Conservation (phyloP, 2,113 vertebrate species). For the Stomatorhinus ivindoensis region DNA sequence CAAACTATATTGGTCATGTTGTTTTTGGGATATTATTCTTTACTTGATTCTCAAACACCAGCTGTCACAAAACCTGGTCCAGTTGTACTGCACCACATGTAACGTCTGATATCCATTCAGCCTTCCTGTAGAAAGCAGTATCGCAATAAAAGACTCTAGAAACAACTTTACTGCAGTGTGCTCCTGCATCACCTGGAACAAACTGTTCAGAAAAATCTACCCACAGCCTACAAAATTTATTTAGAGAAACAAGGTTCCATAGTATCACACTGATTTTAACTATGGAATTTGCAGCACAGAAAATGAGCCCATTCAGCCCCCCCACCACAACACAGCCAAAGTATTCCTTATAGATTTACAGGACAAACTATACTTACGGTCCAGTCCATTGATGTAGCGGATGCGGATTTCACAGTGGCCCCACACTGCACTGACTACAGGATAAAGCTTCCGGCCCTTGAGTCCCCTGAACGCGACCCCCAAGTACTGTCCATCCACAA, state of each 20-base stretch:
- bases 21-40: too few relatives aligned
- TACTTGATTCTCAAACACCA: too few relatives aligned
- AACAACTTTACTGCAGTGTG: not conserved
- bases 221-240: not conserved
- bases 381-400: constrained; percentile 97
- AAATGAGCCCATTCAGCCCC: not conserved
- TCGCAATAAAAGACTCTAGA: too few relatives aligned
- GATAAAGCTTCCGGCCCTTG: constrained; percentile 92
- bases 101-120: too few relatives aligned
- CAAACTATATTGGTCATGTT: too few relatives aligned
- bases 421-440: constrained; percentile 95
- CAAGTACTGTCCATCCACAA: constrained; percentile 95
- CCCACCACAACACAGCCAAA: not conserved
- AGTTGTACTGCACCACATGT: too few relatives aligned
- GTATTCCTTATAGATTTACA: not conserved
- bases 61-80: too few relatives aligned
- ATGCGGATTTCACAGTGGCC: constrained; percentile 98
- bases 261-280: not conserved
- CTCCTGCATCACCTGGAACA: not conserved
- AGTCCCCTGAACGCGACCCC: constrained; percentile 92
- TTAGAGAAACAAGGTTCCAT: not conserved
- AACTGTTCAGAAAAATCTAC: not conserved
- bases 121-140: too few relatives aligned
- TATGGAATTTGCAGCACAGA: not conserved
- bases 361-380: constrained; percentile 79